Conservation (phyloP, 2,797 vertebrate species). For the Paguma larvata region DNA sequence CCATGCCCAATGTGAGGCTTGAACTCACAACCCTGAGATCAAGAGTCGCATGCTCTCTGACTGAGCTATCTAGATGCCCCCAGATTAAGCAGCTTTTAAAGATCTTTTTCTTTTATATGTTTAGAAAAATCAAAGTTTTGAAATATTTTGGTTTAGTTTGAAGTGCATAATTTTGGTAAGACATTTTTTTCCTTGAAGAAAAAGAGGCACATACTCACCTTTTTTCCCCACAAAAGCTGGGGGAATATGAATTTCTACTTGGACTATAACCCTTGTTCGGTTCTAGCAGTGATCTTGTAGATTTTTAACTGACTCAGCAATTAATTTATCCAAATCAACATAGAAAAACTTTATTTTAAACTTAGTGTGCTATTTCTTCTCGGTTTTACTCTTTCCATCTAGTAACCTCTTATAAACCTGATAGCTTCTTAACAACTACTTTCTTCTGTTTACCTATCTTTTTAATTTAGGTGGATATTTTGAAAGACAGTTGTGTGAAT, state of each 20-base stretch:
- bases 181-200: background rate
- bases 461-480: constrained; percentile 39
- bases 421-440: constrained; percentile 37
- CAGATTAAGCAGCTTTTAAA: constrained; percentile 6
- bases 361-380: background rate
- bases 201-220: background rate
- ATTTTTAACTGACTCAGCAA: background rate
- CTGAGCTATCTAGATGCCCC: background rate
- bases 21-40: background rate
- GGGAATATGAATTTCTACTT: background rate
- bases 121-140: background rate
- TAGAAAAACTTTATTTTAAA: background rate
- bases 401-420: background rate
- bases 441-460: background rate
- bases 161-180: background rate
- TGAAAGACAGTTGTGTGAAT: constrained; percentile 5
- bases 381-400: background rate
- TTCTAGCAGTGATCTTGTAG: background rate
- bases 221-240: background rate
- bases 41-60: background rate
- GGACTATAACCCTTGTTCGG: background rate
- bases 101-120: background rate
- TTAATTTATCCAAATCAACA: constrained; percentile 16
- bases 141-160: constrained; percentile 50
- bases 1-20: background rate